A percentile compares a stretch with the other conserved stretches of the same genome.
Conservation (phyloP, 1,140 invertebrate genomes). For the Anthonomus grandis region DNA sequence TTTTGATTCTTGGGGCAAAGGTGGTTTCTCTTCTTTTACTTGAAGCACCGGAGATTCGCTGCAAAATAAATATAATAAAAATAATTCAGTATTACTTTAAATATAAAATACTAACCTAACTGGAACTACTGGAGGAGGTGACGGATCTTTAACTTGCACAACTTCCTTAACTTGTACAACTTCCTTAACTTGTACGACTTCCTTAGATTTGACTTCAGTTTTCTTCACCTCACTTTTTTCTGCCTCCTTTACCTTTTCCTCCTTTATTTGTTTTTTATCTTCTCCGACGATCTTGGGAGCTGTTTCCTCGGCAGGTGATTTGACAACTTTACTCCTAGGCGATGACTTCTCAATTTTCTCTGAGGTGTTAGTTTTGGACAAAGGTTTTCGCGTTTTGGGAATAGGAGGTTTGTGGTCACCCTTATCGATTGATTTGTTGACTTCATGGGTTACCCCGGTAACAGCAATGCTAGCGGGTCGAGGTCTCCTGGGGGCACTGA, state of each 20-base stretch:
- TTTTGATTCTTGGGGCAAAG: neutral
- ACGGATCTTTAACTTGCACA: no score
- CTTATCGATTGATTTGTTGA: slow-evolving; percentile 19
- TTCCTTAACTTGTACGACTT: no score
- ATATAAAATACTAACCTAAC: slow-evolving; percentile 6
- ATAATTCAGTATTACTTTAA: neutral
- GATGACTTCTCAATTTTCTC: slow-evolving; percentile 38
- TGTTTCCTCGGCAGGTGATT: slow-evolving; percentile 33
- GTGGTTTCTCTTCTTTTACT: neutral
- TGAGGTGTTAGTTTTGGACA: slow-evolving; percentile 34
- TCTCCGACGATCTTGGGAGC: slow-evolving; percentile 17
- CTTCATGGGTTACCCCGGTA: slow-evolving; percentile 65
- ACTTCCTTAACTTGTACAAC: no score
- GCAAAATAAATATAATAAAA: neutral
- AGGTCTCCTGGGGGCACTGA: slow-evolving; percentile 62
- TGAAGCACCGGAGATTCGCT: neutral
- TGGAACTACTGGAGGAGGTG: slow-evolving; percentile 9
- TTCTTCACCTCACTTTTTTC: slow-evolving; percentile 20
- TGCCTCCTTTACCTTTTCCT: slow-evolving; percentile 11
- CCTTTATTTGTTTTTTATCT: slow-evolving; percentile 12
- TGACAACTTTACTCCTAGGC: slow-evolving; percentile 37
- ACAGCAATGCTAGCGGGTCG: slow-evolving; percentile 78
- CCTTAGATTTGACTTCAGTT: no score
- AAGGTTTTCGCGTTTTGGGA: slow-evolving; percentile 43
- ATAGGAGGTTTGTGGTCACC: slow-evolving; percentile 42